Evolutionary conservation across 1,140 invertebrate genomes (phyloP), one percentile per base, ranked within the genome.

Genomic region (Euwallacea similis): DNA sequence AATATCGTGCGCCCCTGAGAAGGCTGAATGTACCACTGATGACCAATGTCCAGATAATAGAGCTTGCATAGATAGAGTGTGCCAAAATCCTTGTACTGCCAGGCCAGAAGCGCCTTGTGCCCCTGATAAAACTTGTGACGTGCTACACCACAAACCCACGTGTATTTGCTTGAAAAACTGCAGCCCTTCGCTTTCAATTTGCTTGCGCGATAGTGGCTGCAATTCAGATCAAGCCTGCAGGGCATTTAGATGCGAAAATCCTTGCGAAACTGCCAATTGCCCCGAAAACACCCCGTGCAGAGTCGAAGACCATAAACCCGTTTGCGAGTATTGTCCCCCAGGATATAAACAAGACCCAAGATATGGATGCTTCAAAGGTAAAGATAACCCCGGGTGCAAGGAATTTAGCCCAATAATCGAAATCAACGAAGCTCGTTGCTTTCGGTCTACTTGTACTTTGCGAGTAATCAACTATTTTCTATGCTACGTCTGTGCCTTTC

Each of bases 331-430:
- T 88, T 96, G 94, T 88, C 93, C 93, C 79, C 87, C 86, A 83
- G 93, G 93, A 87, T 95, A 92, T 87, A 88, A 90, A 86, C 88
- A 91, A 83, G 93, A 95, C 85, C 86, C 89, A 82, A 91, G 90
- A 88, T 91, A 91, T 87, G 93, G 93, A 91, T 96, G 93, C 88
- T 89, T 93, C 85, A 94, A 95, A 95, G 94, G 94, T 95, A 95
- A 93, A 85, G 81, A 79, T 81, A 63, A 77, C 68, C 73, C 66
- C 69, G 65, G 77, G 77, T 79, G 70, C 73, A 76, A 75, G 75
- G 73, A 75, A 76, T 69, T 79, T 79, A 77, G 75, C 72, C 72
- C 21, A 33, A 33, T 33, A 33, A 70, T 73, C 74, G 75, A 74
- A 72, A 74, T 74, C 75, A 71, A 76, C 75, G 73, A 73, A 67